phyloP scores from a whole-genome alignment of 2,888 invertebrate genomes.

The Agrochola lychnidis region DNA sequence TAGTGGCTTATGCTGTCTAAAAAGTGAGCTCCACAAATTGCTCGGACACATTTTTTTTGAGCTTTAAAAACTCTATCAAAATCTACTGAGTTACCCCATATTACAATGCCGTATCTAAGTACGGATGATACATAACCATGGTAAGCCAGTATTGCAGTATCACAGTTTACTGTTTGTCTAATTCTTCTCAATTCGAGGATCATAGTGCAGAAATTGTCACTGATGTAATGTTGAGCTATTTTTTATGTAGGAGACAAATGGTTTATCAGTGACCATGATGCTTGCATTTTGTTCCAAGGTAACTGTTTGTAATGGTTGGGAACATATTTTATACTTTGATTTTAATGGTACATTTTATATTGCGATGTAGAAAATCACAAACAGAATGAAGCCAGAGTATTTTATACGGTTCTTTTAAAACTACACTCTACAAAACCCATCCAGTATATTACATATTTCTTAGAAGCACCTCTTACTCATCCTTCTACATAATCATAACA shows the following conservation, averaged over 20 bases:
- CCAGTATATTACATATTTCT: slow-evolving; percentile 19
- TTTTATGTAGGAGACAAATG: slow-evolving; percentile 19
- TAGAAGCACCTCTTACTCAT: slow-evolving; percentile 30
- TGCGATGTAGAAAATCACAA: background rate
- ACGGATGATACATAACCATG: no score
- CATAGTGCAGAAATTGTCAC: background rate
- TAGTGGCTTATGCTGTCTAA: no score
- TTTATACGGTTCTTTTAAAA: slow-evolving; percentile 16
- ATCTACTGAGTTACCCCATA: no score
- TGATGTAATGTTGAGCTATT: slow-evolving; percentile 17
- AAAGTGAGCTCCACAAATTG: no score
- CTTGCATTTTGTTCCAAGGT: background rate
- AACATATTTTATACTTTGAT: background rate
- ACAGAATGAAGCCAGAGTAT: slow-evolving; percentile 20
- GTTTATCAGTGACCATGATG: background rate
- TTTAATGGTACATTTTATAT: background rate
- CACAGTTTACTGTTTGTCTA: no score
- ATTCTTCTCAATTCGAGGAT: slow-evolving; percentile 16
- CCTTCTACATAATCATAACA: slow-evolving; percentile 44
- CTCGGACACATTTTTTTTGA: no score
- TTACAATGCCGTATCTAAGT: no score
- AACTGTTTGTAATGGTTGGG: background rate
- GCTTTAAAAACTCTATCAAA: no score
- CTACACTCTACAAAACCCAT: background rate
- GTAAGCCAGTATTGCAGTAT: no score